phyloP scores from a whole-genome alignment of 2,888 invertebrate genomes.

The Schizotus pectinicornis region DNA sequence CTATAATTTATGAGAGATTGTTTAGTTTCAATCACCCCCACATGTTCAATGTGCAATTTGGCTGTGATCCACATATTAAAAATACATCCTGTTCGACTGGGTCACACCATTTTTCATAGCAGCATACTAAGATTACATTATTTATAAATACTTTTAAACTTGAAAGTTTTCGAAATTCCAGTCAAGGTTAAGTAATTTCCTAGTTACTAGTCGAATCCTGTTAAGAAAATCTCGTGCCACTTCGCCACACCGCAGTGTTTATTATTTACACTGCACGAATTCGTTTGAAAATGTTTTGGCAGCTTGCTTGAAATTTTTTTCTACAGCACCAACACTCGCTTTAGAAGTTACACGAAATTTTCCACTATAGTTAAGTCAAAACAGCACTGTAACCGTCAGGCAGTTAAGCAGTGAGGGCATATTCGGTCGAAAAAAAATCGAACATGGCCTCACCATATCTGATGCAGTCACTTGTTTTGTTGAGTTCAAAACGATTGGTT shows the following conservation, averaged over 20 bases:
- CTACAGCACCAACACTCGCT: too few relatives aligned
- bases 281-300: too few relatives aligned
- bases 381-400: conserved; percentile 16
- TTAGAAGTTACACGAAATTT: conserved; percentile 14
- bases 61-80: conserved; percentile 14
- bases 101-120: conserved; percentile 5
- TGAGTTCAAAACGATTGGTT: conserved; percentile 42
- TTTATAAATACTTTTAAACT: too few relatives aligned
- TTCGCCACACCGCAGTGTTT: too few relatives aligned
- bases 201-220: too few relatives aligned
- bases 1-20: conserved; percentile 1
- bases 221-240: too few relatives aligned
- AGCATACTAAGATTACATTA: not conserved
- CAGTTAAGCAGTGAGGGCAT: conserved; percentile 10
- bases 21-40: conserved; percentile 5
- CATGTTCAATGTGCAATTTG: conserved; percentile 11
- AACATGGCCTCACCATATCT: conserved; percentile 34
- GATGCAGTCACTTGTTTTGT: conserved; percentile 45
- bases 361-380: conserved; percentile 1
- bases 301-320: too few relatives aligned
- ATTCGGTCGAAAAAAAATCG: not conserved
- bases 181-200: too few relatives aligned
- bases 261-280: too few relatives aligned
- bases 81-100: conserved; percentile 10
- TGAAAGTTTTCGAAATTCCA: too few relatives aligned